Evolutionary conservation across 2,888 invertebrate genomes (phyloP), one percentile per base, ranked within the genome.

Genomic region (Lasioglossum calceatum): DNA sequence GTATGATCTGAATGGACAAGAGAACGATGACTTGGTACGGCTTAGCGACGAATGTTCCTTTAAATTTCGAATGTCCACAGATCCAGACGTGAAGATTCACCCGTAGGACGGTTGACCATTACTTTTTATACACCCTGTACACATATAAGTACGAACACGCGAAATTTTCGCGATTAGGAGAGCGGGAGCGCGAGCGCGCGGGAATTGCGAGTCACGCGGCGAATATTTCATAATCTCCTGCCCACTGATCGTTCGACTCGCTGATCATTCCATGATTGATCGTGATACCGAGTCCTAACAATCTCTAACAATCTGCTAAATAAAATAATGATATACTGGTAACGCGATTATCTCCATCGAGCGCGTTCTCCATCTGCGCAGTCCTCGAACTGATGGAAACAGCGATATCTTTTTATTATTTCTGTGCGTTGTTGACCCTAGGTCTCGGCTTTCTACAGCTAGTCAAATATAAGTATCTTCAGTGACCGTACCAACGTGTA

Each of bases 271-370:
- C 4, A 32, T 12, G 32, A 73, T 50, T 32, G 44, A 85, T 84
- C 32, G 73, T 80, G 72, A 3, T n/a, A 64, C 64, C 3, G 64
- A 14, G 77, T 80, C 67, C 77, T 73, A 79, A 84, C 79, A 80
- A 81, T 54, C 54, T 87, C 87, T 87, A 80, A 16, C 79, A 87
- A 87, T 87, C 81, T 54, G 72, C 84, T 84, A 72, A 87, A 87
- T 87, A 77, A 87, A 72, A 54, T 87, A 84, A 87, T 87, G 74
- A 8, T 79, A 79, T 81, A 82, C 58, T 50, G 61, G 78, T 87
- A 27, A 70, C 61, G n/a, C 7, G 42, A 50, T 81, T 84, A 74
- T 83, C 44, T 73, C 27, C 47, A 47, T 77, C 19, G 16, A 61
- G 47, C 39, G 27, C 16, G 42, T 36, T 36, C 16, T 47, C 47